Percentiles rank a stretch among this genome's conserved stretches.
phyloP scores from a whole-genome alignment of 2,113 vertebrate species.

The Herpailurus yagouaroundi region DNA sequence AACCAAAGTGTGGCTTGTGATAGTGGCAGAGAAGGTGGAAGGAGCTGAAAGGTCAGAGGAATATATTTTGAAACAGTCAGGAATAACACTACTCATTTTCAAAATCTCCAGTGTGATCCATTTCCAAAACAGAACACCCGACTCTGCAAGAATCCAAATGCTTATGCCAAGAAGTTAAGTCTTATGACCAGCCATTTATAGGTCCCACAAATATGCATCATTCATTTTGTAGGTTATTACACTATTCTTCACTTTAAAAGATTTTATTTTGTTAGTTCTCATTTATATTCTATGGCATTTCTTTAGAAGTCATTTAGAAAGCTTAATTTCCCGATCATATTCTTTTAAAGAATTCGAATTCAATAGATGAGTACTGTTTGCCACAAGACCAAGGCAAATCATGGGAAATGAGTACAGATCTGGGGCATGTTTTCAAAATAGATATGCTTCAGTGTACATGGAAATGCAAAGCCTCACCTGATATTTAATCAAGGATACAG shows the following conservation, averaged over 20 bases:
- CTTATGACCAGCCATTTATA: constrained; percentile 42
- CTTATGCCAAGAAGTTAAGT: constrained; percentile 25
- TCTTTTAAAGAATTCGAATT: constrained; percentile 4
- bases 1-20: neutral
- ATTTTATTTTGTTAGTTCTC: neutral
- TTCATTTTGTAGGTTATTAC: neutral
- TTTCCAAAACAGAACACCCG: neutral
- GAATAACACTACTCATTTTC: constrained; percentile 21
- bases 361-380: neutral
- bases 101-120: neutral
- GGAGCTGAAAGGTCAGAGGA: constrained; percentile 28
- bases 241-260: neutral
- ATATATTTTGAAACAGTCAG: constrained; percentile 2
- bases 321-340: neutral
- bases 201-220: neutral
- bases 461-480: neutral
- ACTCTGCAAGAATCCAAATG: neutral
- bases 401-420: neutral
- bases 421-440: neutral
- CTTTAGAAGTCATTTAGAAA: neutral
- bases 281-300: neutral
- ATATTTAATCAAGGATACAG: neutral
- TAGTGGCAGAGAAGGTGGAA: neutral
- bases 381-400: neutral
- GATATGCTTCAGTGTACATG: neutral